Percentiles rank a stretch among this genome's conserved stretches.
Evolutionary conservation across 2,888 invertebrate genomes (phyloP).

Genomic region (Dryomyza anilis): DNA sequence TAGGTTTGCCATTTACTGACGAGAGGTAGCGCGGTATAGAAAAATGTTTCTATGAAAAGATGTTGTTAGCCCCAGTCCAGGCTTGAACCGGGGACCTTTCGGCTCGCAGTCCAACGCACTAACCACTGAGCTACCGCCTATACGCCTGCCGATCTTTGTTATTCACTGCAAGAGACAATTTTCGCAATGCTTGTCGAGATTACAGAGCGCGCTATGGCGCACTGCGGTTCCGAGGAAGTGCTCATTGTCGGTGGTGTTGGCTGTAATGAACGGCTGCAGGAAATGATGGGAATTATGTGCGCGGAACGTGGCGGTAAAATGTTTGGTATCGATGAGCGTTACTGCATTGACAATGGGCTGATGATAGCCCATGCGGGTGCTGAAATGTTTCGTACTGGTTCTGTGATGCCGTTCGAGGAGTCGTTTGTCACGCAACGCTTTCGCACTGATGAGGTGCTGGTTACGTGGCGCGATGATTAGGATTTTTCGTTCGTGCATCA

Average conservation of each 20-base stretch:
- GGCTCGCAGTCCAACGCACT: no score
- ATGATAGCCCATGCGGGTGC: constrained; percentile 99
- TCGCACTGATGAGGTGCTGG: constrained; percentile 86
- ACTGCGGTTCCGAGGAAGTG: constrained; percentile 87
- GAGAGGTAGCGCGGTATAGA: no score
- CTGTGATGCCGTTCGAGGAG: constrained; percentile 77
- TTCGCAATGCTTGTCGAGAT: constrained; percentile 99
- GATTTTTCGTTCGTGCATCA: background rate
- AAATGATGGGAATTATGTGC: constrained; percentile 97
- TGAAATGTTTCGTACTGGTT: constrained; percentile 79
- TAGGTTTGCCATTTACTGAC: no score
- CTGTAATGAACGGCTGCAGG: constrained; percentile 91
- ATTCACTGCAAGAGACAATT: constrained; percentile 95
- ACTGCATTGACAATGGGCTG: constrained; percentile 98
- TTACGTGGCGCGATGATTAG: constrained; percentile 76
- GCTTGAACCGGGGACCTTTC: no score
- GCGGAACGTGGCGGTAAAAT: constrained; percentile 84
- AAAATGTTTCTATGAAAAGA: no score
- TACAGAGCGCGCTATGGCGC: constrained; percentile 98
- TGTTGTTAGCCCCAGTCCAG: no score
- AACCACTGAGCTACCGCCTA: constrained; percentile 65
- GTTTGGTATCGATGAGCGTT: constrained; percentile 96
- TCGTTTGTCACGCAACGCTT: constrained; percentile 91
- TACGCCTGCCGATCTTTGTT: constrained; percentile 92
- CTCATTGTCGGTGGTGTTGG: constrained; percentile 98